Conservation (phyloP, 2,797 vertebrate species). For the Fistularia commersonii region DNA sequence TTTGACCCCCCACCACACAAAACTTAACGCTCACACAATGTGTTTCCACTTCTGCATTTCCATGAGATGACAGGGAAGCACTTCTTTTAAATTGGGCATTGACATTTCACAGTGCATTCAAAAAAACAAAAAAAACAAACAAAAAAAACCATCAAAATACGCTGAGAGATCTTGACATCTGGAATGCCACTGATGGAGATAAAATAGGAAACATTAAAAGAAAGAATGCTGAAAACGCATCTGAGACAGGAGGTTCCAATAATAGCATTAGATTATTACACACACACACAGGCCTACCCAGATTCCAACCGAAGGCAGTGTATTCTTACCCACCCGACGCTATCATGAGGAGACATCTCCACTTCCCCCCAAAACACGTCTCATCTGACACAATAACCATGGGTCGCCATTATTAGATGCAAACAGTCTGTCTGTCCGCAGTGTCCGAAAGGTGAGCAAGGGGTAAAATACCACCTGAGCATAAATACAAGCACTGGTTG, state of each 20-base stretch:
- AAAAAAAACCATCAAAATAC: constrained; percentile 1
- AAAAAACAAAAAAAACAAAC: no score
- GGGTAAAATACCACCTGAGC: no score
- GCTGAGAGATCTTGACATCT: constrained; percentile 25
- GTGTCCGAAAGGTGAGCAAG: no score
- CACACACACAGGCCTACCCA: constrained; percentile 17
- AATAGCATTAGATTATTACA: constrained; percentile 38
- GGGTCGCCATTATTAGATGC: constrained; percentile 29
- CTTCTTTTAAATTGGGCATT: constrained; percentile 23
- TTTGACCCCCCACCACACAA: constrained; percentile 16
- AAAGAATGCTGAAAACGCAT: constrained; percentile 49
- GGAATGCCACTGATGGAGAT: constrained; percentile 43
- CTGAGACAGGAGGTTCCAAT: constrained; percentile 63
- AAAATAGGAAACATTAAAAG: constrained; percentile 34
- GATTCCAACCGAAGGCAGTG: constrained; percentile 6
- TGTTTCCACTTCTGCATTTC: constrained; percentile 47
- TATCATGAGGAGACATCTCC: constrained; percentile 59
- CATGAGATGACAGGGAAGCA: constrained; percentile 33
- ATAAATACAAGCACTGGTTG: no score
- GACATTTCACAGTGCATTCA: constrained; percentile 25
- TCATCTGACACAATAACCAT: constrained; percentile 60
- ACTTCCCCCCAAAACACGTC: constrained; percentile 35
- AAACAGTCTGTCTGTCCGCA: constrained; percentile 4
- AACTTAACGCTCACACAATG: constrained; percentile 38
- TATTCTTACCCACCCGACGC: constrained; percentile 18